Base-by-base conservation (phyloP, 2,113 vertebrate genomes). In the Ranitomeya imitator region DNA sequence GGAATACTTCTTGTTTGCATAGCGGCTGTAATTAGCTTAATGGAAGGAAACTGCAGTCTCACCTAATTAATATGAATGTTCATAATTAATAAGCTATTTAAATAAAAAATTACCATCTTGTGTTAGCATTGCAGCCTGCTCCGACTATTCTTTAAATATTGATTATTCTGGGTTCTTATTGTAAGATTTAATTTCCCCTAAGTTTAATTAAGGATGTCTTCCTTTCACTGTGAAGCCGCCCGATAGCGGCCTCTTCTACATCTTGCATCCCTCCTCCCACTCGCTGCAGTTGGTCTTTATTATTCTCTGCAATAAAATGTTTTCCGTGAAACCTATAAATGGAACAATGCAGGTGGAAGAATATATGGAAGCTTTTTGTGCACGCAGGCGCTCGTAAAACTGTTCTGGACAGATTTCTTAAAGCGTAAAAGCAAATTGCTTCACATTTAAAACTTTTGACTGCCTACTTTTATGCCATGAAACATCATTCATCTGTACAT, bases 321-420 rank as follows among this genome's bases (percentile, higher is more conserved):
- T 82, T 88, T 88, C 69, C 63, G 86, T 88, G 83, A 60, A 83
- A 88, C 67, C 86, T 88, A 83, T 88, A 88, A 88, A 88, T 83
- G 67, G 86, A 88, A 63, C 86, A 61, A 55, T 88, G 86, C 57
- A 83, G 55, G 69, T 88, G 55, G 77, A 79, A 55, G 16, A 84
- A 86, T 79, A 79, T 86, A 79, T 80, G 77, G 51, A 80, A 19
- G 85, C 85, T 69, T 80, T 84, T 86, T 86, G 77, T 86, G 85
- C 37, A 63, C 61, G 16, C 26, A n/a, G 86, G 18, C 23, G 31
- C 78, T 73, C 78, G 59, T 80, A 81, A 80, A 87, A 81, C 18
- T 59, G 78, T 55, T 73, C 78, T 59, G 86, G 63, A 13, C 65
- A 71, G 78, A 8, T 81, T 55, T 87, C 65, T 71, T 87, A 23